These are phyloP conservation scores for Edolisoma coerulescens DNA, from an alignment of 2,113 vertebrate genomes.

Conservation along the genomic window DNA sequence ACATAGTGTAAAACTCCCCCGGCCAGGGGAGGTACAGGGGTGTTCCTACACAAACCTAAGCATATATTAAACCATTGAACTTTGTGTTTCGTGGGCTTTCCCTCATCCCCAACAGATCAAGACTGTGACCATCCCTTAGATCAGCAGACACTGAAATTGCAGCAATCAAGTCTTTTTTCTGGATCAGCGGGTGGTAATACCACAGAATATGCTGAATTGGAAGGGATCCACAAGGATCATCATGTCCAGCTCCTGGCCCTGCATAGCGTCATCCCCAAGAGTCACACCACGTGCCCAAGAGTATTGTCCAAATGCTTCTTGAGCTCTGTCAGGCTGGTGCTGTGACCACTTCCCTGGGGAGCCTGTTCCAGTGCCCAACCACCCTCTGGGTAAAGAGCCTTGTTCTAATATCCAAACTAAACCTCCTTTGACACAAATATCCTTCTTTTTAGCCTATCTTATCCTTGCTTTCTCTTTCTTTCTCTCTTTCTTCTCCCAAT, in stretches of 20 bases:
- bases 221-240: not conserved
- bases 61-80: not conserved
- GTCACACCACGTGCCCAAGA: not conserved
- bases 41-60: not conserved
- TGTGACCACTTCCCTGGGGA: not conserved
- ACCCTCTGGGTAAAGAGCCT: not conserved
- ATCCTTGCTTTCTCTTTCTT: not conserved
- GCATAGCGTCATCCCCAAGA: not conserved
- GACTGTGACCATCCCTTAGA: accelerated
- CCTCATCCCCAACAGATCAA: not conserved
- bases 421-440: not conserved
- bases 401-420: not conserved
- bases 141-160: not conserved
- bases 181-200: not conserved
- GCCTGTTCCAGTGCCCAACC: not conserved
- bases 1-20: not conserved
- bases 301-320: not conserved
- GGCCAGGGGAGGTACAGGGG: too few species aligned
- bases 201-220: not conserved
- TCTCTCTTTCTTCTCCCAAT: not conserved
- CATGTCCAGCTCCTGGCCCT: not conserved
- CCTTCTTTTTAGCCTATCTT: not conserved
- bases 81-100: not conserved
- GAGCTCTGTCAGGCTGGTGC: not conserved
- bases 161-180: not conserved